Evolutionary conservation across 2,888 invertebrate species (phyloP), one percentile per base, ranked within the genome.

Genomic region (Piscicola geometra): DNA sequence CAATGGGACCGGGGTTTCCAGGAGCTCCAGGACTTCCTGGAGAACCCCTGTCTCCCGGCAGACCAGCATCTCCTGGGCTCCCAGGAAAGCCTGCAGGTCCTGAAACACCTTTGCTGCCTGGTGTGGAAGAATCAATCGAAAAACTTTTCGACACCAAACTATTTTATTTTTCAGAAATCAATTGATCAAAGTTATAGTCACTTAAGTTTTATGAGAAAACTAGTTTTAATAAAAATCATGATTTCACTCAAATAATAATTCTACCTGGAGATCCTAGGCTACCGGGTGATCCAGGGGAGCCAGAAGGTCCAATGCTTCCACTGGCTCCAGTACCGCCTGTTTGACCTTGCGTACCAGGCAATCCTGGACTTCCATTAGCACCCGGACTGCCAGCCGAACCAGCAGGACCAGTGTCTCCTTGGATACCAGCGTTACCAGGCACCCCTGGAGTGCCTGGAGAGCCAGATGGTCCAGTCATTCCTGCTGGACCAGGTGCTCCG

Each of bases 31-130:
- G 36, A 50, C 28, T 12, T 0, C 73, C 73, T 50, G 33, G 35
- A 33, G 64, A 30, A 30, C 73, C 73, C n/a, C 56, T 35, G 35
- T 30, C 9, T 33, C 64, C 64, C 1, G 25, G 9, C 15, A 60
- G 35, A 41, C 79, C 76, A n/a, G 30, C 70, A 33, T 70, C 15
- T 64, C 79, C 78, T 56, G 75, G 41, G 33, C 30, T 50, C 76
- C 79, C 74, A 56, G 78, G 15, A 56, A 28, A 21, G n/a, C 76
- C 71, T 21, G 75, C 25, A 18, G 32, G 33, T 67, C 80, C 78
- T 35, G 75, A 33, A 33, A 21, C 3, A 1, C 70, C 70, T 5
- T 28, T 70, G 36, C 28, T 41, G 33, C 70, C 67, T 32, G 33
- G 67, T 3, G 32, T 30, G 41, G 41, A n/a, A n/a, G n/a, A n/a